Conservation (phyloP, 2,113 vertebrate genomes). For the Heterotilapia buettikoferi region DNA sequence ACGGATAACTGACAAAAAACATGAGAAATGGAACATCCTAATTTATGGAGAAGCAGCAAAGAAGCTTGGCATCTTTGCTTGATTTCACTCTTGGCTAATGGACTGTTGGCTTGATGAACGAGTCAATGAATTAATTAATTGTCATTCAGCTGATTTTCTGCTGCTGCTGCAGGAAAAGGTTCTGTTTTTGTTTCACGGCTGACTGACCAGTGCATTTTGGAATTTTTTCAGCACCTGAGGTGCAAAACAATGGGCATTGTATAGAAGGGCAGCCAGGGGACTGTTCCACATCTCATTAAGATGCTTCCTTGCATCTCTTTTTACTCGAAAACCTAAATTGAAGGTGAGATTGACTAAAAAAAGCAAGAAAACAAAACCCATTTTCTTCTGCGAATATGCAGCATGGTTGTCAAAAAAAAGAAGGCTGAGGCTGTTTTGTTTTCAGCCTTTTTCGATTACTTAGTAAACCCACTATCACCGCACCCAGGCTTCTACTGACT, state of each 20-base stretch:
- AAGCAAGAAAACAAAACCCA: background rate
- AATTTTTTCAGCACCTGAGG: conserved; percentile 7
- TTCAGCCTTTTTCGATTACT: background rate
- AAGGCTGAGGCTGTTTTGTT: background rate
- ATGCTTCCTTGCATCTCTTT: conserved; percentile 5
- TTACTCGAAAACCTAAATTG: conserved; percentile 9
- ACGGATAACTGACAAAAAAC: background rate
- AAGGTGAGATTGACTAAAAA: conserved; percentile 25
- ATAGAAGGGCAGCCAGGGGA: background rate
- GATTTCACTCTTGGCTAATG: background rate
- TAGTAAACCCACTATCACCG: background rate
- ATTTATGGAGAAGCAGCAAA: background rate
- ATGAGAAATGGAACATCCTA: background rate
- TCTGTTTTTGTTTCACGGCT: conserved; percentile 14
- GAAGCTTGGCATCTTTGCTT: background rate
- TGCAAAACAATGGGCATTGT: conserved; percentile 27
- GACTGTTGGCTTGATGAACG: background rate
- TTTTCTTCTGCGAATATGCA: conserved; percentile 1
- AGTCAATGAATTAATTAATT: background rate
- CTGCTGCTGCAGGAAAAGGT: background rate
- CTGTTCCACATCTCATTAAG: conserved; percentile 23
- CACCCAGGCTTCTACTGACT: background rate
- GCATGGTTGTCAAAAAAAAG: background rate
- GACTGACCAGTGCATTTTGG: background rate
- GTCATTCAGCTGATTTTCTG: background rate